Evolutionary conservation across 2,888 invertebrate species (phyloP).

Genomic region (Polydesmus complanatus): DNA sequence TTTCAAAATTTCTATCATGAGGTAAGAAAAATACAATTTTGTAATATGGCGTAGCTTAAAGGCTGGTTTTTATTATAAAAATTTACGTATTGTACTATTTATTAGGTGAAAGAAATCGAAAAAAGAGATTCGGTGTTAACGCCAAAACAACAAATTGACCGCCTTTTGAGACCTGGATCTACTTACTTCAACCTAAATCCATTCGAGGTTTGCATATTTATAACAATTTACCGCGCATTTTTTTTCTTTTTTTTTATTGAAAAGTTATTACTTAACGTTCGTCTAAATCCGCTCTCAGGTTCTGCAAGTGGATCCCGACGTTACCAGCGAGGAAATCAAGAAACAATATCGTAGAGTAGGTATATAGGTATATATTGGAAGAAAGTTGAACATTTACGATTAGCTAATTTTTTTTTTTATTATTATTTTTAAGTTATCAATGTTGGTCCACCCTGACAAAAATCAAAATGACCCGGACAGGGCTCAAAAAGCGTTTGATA

Average conservation of each 20-base stretch:
- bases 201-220: constrained; percentile 33
- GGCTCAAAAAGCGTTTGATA: constrained; percentile 57
- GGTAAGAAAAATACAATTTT: background rate
- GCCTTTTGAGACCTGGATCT: constrained; percentile 86
- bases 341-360: constrained; percentile 78
- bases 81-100: background rate
- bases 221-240: background rate
- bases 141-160: constrained; percentile 90
- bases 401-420: constrained; percentile 7
- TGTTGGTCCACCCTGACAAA: constrained; percentile 98
- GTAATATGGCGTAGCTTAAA: background rate
- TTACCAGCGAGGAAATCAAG: constrained; percentile 78
- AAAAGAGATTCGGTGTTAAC: constrained; percentile 93
- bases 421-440: constrained; percentile 51
- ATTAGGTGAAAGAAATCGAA: constrained; percentile 95
- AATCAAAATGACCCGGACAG: constrained; percentile 90
- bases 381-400: background rate
- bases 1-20: constrained; percentile 14
- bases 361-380: constrained; percentile 3
- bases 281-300: constrained; percentile 39
- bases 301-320: constrained; percentile 78
- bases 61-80: background rate
- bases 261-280: background rate
- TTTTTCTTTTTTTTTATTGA: background rate
- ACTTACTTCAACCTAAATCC: constrained; percentile 99